Conservation (phyloP, 2,113 vertebrate species). For the Epinephelus moara region DNA sequence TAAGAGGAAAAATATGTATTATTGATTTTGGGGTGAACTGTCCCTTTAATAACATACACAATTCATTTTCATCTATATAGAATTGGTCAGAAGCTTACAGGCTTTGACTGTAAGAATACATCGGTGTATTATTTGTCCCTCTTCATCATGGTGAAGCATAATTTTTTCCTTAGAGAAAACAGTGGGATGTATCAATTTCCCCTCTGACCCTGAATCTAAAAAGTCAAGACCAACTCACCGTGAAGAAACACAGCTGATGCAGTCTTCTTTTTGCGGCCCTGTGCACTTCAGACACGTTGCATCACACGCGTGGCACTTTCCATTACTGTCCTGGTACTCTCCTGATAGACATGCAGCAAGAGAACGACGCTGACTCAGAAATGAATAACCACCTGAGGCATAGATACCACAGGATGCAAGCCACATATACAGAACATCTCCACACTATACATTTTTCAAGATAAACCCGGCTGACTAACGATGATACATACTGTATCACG, state of each 20-base stretch:
- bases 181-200: neutral
- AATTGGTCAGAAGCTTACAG: neutral
- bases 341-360: constrained; percentile 75
- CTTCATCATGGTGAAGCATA: neutral
- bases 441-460: too few species aligned
- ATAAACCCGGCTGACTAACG: too few species aligned
- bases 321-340: constrained; percentile 84
- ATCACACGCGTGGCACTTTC: constrained; percentile 87
- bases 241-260: constrained; percentile 85
- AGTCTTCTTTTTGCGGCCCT: constrained; percentile 86
- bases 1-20: too few species aligned
- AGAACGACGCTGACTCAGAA: constrained; percentile 27
- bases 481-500: neutral
- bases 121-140: neutral
- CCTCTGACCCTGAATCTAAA: constrained; percentile 27
- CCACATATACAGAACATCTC: neutral
- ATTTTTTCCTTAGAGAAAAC: neutral
- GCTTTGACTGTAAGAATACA: neutral
- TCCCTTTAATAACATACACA: neutral
- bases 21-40: too few species aligned
- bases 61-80: neutral
- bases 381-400: constrained; percentile 42
- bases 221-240: constrained; percentile 81
- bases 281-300: constrained; percentile 88
- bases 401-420: neutral